Conservation (phyloP, 1,140 invertebrate genomes). For the Tetragnatha versicolor region DNA sequence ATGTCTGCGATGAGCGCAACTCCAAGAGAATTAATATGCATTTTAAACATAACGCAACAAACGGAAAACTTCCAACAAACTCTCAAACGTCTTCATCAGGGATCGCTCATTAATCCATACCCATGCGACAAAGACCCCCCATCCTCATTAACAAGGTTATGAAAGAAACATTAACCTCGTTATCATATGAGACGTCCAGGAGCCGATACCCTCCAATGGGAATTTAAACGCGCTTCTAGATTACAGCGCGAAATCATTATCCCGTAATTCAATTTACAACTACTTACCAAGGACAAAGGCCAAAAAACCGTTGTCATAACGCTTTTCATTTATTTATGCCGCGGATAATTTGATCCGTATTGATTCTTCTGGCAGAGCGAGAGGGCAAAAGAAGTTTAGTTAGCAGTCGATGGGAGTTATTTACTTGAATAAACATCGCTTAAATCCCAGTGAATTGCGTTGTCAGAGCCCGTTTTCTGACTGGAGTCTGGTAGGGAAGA, state of each 20-base stretch:
- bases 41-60: too few species aligned
- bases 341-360: slow-evolving; percentile 15
- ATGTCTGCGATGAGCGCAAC: too few species aligned
- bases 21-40: too few species aligned
- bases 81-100: neutral
- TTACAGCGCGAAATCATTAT: slow-evolving; percentile 35
- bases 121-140: neutral
- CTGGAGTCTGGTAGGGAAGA: too few species aligned
- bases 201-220: slow-evolving; percentile 2
- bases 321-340: neutral
- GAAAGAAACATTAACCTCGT: slow-evolving; percentile 48
- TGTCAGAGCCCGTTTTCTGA: neutral
- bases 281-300: neutral
- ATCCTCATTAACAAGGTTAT: slow-evolving; percentile 37
- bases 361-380: neutral
- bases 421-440: neutral
- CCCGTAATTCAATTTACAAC: slow-evolving; percentile 44
- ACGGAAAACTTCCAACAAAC: too few species aligned
- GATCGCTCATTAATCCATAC: slow-evolving; percentile 37
- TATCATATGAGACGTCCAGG: slow-evolving; percentile 21
- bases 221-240: slow-evolving; percentile 29
- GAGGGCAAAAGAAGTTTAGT: neutral
- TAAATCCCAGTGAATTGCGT: neutral
- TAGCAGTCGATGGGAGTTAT: neutral
- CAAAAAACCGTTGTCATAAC: slow-evolving; percentile 1